These are phyloP conservation scores for Sparus aurata DNA, from an alignment of 2,797 vertebrate species.

Conservation along the genomic window DNA sequence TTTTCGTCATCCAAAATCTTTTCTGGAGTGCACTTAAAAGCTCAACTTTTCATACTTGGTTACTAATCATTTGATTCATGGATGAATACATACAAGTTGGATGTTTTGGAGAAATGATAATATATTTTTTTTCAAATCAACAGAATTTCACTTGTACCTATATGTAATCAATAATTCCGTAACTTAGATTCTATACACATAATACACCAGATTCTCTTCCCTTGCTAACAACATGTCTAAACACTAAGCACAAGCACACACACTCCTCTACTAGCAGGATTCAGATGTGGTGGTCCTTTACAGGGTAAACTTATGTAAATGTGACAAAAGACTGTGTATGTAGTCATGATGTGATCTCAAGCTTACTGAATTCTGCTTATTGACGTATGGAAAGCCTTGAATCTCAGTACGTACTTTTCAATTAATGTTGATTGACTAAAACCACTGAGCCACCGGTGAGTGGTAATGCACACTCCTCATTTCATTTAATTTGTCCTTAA, in stretches of 20 bases:
- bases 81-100: slow-evolving; percentile 7
- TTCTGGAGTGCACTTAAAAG: neutral
- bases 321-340: neutral
- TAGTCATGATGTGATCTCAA: too few species aligned
- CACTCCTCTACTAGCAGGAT: too few species aligned
- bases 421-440: neutral
- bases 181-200: too few species aligned
- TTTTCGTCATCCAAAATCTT: neutral
- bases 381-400: neutral
- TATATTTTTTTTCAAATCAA: too few species aligned
- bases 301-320: neutral
- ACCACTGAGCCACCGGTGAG: neutral
- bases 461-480: neutral
- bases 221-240: neutral
- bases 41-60: neutral
- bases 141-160: neutral
- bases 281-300: neutral
- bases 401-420: neutral
- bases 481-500: neutral
- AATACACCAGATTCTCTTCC: neutral
- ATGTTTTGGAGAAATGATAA: neutral
- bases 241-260: neutral
- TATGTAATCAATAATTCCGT: neutral
- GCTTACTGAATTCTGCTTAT: neutral
- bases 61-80: slow-evolving; percentile 1